These are phyloP conservation scores for Moxostoma hubbsi DNA, from an alignment of 2,797 vertebrate species.

Conservation along the genomic window DNA sequence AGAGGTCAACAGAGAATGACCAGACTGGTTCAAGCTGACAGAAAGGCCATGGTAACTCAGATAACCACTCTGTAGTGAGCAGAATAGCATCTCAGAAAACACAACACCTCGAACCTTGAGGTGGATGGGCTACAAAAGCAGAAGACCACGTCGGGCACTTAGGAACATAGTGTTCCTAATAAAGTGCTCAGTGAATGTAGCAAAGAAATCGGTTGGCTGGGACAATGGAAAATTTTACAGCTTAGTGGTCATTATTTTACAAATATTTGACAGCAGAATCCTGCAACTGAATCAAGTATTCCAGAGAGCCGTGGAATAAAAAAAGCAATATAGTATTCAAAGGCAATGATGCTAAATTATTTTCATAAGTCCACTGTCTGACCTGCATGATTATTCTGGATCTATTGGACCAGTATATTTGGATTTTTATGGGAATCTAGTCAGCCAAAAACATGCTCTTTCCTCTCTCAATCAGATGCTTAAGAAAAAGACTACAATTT, in stretches of 20 bases:
- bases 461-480: constrained; percentile 8
- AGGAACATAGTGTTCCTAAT: too few relatives aligned
- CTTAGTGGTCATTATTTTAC: neutral
- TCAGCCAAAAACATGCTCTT: neutral
- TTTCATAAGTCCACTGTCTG: neutral
- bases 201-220: neutral
- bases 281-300: neutral
- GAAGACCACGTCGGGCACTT: too few relatives aligned
- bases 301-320: neutral
- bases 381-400: neutral
- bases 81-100: too few relatives aligned
- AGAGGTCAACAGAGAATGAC: too few relatives aligned
- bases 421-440: constrained; percentile 7
- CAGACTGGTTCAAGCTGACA: too few relatives aligned
- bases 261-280: neutral
- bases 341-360: neutral
- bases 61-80: too few relatives aligned
- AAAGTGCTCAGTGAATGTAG: too few relatives aligned
- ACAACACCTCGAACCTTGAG: too few relatives aligned
- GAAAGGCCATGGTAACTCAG: too few relatives aligned
- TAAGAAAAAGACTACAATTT: constrained; percentile 71
- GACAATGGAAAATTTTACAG: neutral
- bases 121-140: too few relatives aligned
- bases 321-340: neutral
- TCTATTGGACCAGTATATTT: neutral